phyloP scores from a whole-genome alignment of 1,140 invertebrate species.

The Aphelenchoides besseyi region DNA sequence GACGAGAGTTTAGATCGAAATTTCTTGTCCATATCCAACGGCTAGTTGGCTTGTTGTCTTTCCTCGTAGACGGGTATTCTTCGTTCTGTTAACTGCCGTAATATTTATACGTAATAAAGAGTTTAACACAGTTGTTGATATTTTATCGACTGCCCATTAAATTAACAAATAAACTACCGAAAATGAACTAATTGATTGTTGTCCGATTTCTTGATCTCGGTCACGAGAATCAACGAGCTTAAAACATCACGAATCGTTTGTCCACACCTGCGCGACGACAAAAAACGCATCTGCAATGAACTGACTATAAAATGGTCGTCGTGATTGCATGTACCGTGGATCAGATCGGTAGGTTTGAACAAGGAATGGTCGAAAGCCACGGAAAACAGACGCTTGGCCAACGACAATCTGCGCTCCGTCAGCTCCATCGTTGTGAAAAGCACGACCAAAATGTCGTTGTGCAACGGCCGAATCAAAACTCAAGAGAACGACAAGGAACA shows the following conservation, averaged over 20 bases:
- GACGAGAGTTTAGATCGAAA: slow-evolving; percentile 21
- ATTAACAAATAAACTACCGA: too few relatives aligned
- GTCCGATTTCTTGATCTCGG: too few relatives aligned
- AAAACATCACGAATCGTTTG: not conserved
- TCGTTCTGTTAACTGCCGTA: not conserved
- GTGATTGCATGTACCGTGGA: not conserved
- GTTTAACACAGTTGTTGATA: too few relatives aligned
- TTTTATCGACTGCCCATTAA: too few relatives aligned
- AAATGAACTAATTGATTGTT: too few relatives aligned
- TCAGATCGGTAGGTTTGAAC: not conserved
- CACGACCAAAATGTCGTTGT: not conserved
- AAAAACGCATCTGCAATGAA: not conserved
- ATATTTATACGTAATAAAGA: slow-evolving; percentile 1
- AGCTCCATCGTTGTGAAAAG: not conserved
- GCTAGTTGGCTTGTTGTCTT: not conserved
- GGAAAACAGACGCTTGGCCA: not conserved
- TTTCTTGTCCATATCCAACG: not conserved
- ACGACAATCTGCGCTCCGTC: not conserved
- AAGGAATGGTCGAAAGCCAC: not conserved
- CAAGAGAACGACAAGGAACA: not conserved
- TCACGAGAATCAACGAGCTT: too few relatives aligned
- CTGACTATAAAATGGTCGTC: not conserved
- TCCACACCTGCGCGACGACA: not conserved
- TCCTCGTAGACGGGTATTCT: not conserved
- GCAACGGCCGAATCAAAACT: not conserved